phyloP scores from a whole-genome alignment of 2,113 vertebrate species.

The Carollia perspicillata region DNA sequence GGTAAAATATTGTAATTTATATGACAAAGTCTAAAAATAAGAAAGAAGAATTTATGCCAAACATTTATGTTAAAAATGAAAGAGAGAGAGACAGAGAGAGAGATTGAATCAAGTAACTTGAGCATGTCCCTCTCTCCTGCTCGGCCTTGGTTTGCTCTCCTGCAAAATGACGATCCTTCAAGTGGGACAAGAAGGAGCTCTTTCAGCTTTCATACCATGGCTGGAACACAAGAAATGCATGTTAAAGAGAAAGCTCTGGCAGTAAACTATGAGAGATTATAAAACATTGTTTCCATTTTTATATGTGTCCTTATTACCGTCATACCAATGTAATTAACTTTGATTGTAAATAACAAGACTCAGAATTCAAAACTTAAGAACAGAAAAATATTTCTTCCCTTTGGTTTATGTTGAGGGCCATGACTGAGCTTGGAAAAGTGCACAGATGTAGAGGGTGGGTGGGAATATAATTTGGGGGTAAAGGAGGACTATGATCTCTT shows the following conservation, averaged over 20 bases:
- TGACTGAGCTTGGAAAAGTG: neutral
- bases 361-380: neutral
- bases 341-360: neutral
- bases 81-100: neutral
- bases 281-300: neutral
- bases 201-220: neutral
- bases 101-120: neutral
- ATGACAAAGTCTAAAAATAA: neutral
- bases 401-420: neutral
- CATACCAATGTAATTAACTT: neutral
- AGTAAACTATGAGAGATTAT: neutral
- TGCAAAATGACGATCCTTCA: neutral
- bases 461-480: neutral
- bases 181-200: neutral
- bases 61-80: neutral
- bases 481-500: neutral
- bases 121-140: neutral
- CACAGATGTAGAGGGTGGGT: neutral
- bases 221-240: neutral
- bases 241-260: neutral
- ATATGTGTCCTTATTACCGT: neutral
- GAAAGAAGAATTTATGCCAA: neutral
- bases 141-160: neutral
- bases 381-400: neutral
- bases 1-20: neutral